Evolutionary conservation across 2,113 vertebrate genomes (phyloP), one percentile per base, ranked within the genome.

Genomic region (Paradisaea rubra): DNA sequence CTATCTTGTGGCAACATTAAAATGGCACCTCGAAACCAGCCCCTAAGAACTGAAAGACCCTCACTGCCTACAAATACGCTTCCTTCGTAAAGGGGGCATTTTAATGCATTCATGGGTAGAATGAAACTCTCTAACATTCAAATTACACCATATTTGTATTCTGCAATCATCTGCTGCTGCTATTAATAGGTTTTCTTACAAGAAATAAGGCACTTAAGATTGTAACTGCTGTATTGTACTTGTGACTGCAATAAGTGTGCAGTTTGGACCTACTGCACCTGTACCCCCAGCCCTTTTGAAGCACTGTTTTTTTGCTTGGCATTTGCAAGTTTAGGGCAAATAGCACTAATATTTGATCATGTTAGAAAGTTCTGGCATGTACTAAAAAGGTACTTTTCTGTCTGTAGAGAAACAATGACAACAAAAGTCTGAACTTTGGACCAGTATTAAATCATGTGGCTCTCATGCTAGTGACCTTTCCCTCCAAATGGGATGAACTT

Each of bases 21-120:
- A 89, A 69, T 33, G 54, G n/a, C 23, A 69, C 7, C 61, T 72
- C 33, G 37, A 56, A 80, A 85, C 8, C 39, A 39, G 27, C 2
- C 41, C 11, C 23, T 22, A 8, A 78, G 20, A 35, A 13, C 8
- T 41, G 20, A 42, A 39, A 50, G 31, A 28, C 3, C 2, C 10
- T 3, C 6, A 21, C 18, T 42, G 23, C 33, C 14, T 25, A 56
- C 8, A 76, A 54, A 63, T 5, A 18, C 0, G 0, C 6, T 11
- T 44, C 15, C 47, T 68, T 42, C 30, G 37, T 52, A 71, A 78
- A 65, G 4, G 6, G 10, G 15, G 7, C 15, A 42, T 59, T 65
- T 71, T 50, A 45, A 69, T 22, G 14, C 3, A 1, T 57, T 66
- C 37, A 33, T 13, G 25, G 24, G 39, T 56, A 12, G 30, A 70